Conservation (phyloP, 2,888 invertebrate species). For the Caenorhabditis drosophilae region DNA sequence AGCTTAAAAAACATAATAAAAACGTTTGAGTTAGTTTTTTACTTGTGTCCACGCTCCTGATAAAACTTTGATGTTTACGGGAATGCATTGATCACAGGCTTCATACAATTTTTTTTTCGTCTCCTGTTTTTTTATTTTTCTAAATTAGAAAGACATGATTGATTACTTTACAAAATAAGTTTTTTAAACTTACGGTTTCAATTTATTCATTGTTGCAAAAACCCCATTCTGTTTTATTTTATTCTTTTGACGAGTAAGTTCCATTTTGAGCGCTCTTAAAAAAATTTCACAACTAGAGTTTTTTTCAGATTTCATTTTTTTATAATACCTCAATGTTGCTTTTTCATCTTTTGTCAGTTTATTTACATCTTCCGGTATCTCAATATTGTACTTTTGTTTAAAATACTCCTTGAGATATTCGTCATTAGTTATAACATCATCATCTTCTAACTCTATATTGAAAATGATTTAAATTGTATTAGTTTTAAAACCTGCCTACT, state of each 20-base stretch:
- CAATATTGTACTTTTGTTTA: constrained; percentile 60
- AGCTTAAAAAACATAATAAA: constrained; percentile 32
- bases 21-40: no score
- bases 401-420: constrained; percentile 56
- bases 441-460: constrained; percentile 48
- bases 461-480: constrained; percentile 11
- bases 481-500: constrained; percentile 10
- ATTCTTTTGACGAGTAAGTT: constrained; percentile 48
- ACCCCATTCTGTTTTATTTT: constrained; percentile 46
- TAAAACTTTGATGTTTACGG: constrained; percentile 50
- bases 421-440: constrained; percentile 57
- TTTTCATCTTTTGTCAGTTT: constrained; percentile 55
- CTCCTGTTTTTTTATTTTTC: no score
- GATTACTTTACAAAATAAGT: no score
- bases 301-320: neutral
- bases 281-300: neutral
- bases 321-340: constrained; percentile 44
- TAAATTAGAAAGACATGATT: no score
- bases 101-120: no score
- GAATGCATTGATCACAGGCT: constrained; percentile 53
- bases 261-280: constrained; percentile 51
- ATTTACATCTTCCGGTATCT: constrained; percentile 55
- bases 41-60: constrained; percentile 63
- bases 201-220: neutral
- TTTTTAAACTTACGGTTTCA: neutral